Conservation (phyloP, 2,888 invertebrate genomes). For the Melanostoma scalare region DNA sequence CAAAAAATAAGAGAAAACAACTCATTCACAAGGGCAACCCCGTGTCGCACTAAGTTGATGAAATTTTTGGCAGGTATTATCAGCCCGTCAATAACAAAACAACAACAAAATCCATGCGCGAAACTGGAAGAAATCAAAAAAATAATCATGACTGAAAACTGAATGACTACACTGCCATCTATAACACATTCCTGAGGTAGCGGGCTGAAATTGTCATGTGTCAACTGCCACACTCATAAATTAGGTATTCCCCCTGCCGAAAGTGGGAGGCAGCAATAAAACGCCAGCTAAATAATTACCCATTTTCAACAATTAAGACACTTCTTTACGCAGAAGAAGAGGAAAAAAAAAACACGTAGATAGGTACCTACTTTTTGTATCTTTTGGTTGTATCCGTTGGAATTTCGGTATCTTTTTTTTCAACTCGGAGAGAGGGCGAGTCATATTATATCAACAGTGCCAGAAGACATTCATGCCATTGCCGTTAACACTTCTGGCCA, state of each 20-base stretch:
- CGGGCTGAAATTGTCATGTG: neutral
- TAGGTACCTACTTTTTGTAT: conserved; percentile 11
- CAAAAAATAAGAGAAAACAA: neutral
- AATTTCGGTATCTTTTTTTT: conserved; percentile 44
- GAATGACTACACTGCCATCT: neutral
- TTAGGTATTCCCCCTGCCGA: neutral
- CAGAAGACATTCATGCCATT: conserved; percentile 9
- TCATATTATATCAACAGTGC: conserved; percentile 27
- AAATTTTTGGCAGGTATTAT: conserved; percentile 19
- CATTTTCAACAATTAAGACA: conserved; percentile 23
- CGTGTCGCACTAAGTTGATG: neutral
- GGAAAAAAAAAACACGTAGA: too few species aligned
- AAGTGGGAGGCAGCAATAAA: too few species aligned
- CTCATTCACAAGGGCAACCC: conserved; percentile 12
- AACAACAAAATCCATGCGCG: conserved; percentile 2
- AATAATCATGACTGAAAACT: conserved; percentile 1
- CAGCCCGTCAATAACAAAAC: neutral
- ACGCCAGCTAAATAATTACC: conserved; percentile 34
- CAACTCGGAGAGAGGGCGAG: conserved; percentile 33
- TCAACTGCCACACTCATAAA: conserved; percentile 2
- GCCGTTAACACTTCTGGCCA: conserved; percentile 29
- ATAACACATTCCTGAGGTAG: conserved; percentile 8
- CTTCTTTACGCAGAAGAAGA: neutral
- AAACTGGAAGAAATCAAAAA: conserved; percentile 15
- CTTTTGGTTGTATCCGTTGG: conserved; percentile 43